Percentiles rank a stretch among this genome's conserved stretches.
These are phyloP conservation scores for Tolmerus cingulatus DNA, from an alignment of 2,888 invertebrate genomes.

Conservation along the genomic window DNA sequence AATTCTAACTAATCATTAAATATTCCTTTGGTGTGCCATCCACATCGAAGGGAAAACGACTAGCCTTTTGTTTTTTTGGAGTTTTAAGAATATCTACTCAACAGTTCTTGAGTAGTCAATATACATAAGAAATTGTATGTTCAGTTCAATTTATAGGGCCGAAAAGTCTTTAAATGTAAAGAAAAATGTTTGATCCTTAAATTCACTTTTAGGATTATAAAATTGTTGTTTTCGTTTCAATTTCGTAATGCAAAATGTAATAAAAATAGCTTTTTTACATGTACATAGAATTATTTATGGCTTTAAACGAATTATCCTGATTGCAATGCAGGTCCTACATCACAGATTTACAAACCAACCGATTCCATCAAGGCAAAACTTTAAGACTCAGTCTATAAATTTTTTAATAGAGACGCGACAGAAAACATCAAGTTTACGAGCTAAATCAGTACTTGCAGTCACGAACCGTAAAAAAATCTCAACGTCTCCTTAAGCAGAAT, in stretches of 20 bases:
- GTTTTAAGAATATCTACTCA: no score
- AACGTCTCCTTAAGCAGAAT: background rate
- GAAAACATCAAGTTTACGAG: background rate
- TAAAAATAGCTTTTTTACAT: background rate
- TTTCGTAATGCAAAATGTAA: background rate
- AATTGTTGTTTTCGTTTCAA: background rate
- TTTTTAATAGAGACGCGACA: background rate
- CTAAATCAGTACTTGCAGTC: background rate
- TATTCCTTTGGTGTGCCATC: no score
- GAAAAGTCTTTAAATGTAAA: no score
- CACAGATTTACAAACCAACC: background rate
- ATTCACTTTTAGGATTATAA: no score
- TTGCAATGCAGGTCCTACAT: background rate
- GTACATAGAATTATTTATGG: background rate
- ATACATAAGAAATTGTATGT: no score
- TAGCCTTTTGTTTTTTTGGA: no score
- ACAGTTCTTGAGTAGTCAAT: no score
- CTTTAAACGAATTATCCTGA: background rate
- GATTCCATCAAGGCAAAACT: background rate
- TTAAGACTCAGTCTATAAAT: background rate
- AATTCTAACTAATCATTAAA: no score
- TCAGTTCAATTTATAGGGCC: no score
- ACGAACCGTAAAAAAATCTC: background rate
- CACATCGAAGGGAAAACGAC: no score
- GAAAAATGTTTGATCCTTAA: no score